A percentile compares a stretch with the other conserved stretches of the same genome.
phyloP scores from a whole-genome alignment of 1,140 invertebrate genomes.

The Venturia canescens region DNA sequence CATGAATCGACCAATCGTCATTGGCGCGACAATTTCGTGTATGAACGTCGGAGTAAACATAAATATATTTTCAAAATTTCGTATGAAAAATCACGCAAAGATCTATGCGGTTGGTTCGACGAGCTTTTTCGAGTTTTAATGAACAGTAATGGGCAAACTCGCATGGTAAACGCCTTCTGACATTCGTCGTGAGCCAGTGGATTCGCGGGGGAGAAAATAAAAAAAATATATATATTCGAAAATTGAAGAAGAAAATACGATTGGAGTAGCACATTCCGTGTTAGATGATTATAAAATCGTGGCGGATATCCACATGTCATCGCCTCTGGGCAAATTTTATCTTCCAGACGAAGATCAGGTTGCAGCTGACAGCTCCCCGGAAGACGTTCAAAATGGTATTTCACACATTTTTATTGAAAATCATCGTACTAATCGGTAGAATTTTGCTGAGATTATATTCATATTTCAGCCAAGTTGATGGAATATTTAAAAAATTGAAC shows the following conservation, averaged over 20 bases:
- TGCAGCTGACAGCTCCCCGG: slow-evolving; percentile 28
- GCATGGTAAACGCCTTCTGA: neutral
- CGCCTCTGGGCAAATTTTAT: slow-evolving; percentile 44
- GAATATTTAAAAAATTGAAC: too few relatives aligned
- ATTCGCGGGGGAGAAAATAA: neutral
- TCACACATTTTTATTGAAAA: neutral
- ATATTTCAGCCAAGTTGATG: too few relatives aligned
- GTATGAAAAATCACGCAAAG: neutral
- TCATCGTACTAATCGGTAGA: too few relatives aligned
- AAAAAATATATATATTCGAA: too few relatives aligned
- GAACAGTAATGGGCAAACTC: neutral
- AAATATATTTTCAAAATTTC: neutral
- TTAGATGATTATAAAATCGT: slow-evolving; percentile 37
- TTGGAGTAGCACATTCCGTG: neutral
- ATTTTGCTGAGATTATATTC: too few relatives aligned
- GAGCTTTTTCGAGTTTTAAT: neutral
- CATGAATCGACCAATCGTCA: too few relatives aligned
- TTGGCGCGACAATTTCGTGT: too few relatives aligned
- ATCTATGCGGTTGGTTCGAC: too few relatives aligned
- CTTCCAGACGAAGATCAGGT: slow-evolving; percentile 44
- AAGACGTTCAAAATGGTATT: slow-evolving; percentile 46
- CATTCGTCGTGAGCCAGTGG: slow-evolving; percentile 5
- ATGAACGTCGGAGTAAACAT: neutral
- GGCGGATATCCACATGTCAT: slow-evolving; percentile 52
- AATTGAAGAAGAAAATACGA: neutral